These are phyloP conservation scores for Molorchus minor DNA, from an alignment of 2,888 invertebrate genomes.

Conservation along the genomic window DNA sequence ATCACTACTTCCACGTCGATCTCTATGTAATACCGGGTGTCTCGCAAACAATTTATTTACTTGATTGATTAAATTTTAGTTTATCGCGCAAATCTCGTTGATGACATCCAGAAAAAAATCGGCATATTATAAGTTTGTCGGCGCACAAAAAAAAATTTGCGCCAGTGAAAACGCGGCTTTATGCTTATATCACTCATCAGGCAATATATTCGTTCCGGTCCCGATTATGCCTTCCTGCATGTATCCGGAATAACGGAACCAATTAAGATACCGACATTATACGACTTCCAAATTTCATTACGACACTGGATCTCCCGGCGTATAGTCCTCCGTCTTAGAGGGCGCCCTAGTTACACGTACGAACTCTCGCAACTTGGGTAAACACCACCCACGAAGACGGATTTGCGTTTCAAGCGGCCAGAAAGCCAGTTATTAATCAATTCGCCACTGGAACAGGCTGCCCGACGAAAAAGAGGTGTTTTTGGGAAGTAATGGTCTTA, in stretches of 20 bases:
- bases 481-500: not conserved
- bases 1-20: too few relatives aligned
- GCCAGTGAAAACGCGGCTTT: too few relatives aligned
- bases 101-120: too few relatives aligned
- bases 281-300: conserved; percentile 48
- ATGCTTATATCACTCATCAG: too few relatives aligned
- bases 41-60: too few relatives aligned
- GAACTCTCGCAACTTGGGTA: conserved; percentile 32
- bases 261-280: conserved; percentile 46
- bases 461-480: not conserved
- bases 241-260: conserved; percentile 44
- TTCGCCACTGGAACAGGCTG: not conserved
- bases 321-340: conserved; percentile 38
- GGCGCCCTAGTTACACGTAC: conserved; percentile 39
- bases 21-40: too few relatives aligned
- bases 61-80: too few relatives aligned
- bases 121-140: too few relatives aligned
- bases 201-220: conserved; percentile 33
- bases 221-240: conserved; percentile 37
- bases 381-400: conserved; percentile 33
- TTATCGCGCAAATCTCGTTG: too few relatives aligned
- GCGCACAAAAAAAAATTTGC: too few relatives aligned
- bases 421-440: conserved; percentile 37
- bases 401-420: conserved; percentile 32
- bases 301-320: conserved; percentile 39